Evolutionary conservation across 1,140 invertebrate genomes (phyloP).

Genomic region (Homarus americanus): DNA sequence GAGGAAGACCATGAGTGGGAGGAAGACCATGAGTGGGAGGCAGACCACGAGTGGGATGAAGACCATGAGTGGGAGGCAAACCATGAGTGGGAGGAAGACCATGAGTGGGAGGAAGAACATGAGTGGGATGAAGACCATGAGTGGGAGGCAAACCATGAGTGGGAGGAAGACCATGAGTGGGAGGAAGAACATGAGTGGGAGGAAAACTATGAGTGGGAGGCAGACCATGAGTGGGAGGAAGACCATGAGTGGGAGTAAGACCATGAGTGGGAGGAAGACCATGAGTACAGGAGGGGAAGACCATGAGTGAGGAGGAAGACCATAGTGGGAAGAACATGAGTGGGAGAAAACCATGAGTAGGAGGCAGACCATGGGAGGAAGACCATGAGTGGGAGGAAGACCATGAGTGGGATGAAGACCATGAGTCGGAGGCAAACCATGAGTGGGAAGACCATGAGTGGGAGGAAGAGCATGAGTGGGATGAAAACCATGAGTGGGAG

Average conservation of each 20-base stretch:
- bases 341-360: neutral
- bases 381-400: conserved; percentile 18
- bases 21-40: neutral
- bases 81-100: neutral
- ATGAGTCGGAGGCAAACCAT: neutral
- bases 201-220: neutral
- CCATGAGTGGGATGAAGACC: conserved; percentile 6
- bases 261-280: neutral
- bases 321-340: neutral
- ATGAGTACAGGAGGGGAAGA: neutral
- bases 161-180: neutral
- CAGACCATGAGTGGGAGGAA: neutral
- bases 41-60: neutral
- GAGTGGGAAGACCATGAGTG: neutral
- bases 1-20: neutral
- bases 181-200: neutral
- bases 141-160: neutral
- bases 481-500: too few relatives aligned
- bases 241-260: neutral
- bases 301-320: neutral
- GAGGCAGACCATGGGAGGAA: conserved; percentile 1
- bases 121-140: neutral
- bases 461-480: neutral
- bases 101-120: neutral
- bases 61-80: conserved; percentile 1